phyloP scores from a whole-genome alignment of 2,888 invertebrate genomes.

The Folsomia candida region DNA sequence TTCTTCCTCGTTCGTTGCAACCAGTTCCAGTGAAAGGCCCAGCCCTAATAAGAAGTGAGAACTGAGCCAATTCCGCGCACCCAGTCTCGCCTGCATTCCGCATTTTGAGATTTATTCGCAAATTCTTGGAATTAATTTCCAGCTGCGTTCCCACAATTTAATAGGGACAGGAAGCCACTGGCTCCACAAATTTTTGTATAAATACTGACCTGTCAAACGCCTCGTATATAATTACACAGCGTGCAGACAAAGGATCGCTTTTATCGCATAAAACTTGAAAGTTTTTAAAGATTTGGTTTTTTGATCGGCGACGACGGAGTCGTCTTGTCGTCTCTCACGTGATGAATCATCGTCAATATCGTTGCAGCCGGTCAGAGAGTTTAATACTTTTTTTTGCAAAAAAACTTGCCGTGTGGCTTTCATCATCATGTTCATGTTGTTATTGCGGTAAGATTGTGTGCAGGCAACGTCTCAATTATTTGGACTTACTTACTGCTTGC shows the following conservation, averaged over 20 bases:
- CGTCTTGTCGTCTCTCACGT: no score
- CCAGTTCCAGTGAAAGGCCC: not conserved
- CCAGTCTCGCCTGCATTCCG: not conserved
- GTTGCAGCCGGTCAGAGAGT: not conserved
- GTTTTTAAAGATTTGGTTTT: not conserved
- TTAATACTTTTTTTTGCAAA: no score
- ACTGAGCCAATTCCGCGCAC: not conserved
- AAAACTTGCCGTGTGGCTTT: no score
- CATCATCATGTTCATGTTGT: no score
- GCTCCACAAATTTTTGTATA: not conserved
- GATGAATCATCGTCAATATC: not conserved
- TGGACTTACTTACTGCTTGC: no score
- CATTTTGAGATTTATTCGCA: not conserved
- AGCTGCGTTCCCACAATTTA: not conserved
- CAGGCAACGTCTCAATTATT: no score
- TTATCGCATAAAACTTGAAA: not conserved
- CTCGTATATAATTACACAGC: not conserved
- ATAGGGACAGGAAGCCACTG: not conserved
- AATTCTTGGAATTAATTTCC: slow-evolving; percentile 1
- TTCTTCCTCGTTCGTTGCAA: not conserved
- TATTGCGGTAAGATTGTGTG: no score
- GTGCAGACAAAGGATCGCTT: no score
- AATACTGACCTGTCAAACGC: not conserved
- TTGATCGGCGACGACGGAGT: not conserved
- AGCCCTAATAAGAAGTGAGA: not conserved